Base-by-base conservation (phyloP, 2,113 vertebrate genomes). In the Zosterops lateralis region DNA sequence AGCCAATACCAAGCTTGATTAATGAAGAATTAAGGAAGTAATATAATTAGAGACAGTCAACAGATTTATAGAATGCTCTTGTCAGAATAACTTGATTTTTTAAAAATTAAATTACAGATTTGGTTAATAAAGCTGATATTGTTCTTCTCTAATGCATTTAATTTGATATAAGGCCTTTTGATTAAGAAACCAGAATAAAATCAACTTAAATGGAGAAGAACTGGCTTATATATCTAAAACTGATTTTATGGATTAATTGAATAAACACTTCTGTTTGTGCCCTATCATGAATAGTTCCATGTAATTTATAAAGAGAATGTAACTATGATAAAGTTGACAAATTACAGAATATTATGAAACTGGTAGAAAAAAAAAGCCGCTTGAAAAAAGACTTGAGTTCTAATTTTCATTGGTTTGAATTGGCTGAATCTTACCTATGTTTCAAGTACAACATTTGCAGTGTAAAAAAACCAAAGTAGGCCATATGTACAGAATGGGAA, bases 61-160 rank as follows among this genome's bases (percentile, higher is more conserved):
- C 81, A 85, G 71, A 54, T 95, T 95, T 87, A 89, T 93, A 67
- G 78, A 93, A 87, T 92, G 68, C 82, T 76, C 75, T 87, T 96
- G 87, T 95, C 89, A 88, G 51, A 93, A 79, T 95, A 97, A 95
- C 89, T 93, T 87, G 58, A 91, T 94, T 92, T 92, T 87, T 67
- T 9, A 5, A 4, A 75, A 96, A 96, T 94, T 75, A 77, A 67
- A 91, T 96, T 96, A 91, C n/a, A 51, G 44, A 87, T 97, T 87
- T 96, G 22, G 58, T 93, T 97, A 91, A 91, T 91, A 95, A 92
- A 90, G 56, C 17, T 12, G 7, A 66, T 95, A 91, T 58, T 92
- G 89, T 92, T 95, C 75, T 95, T 93, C 70, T 80, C 38, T 95
- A 93, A 89, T 95, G 53, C 45, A 92, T 87, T 93, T 95, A 90